A percentile compares a stretch with the other conserved stretches of the same genome.
Conservation (phyloP, 2,113 vertebrate genomes). For the Rhodinocichla rosea region DNA sequence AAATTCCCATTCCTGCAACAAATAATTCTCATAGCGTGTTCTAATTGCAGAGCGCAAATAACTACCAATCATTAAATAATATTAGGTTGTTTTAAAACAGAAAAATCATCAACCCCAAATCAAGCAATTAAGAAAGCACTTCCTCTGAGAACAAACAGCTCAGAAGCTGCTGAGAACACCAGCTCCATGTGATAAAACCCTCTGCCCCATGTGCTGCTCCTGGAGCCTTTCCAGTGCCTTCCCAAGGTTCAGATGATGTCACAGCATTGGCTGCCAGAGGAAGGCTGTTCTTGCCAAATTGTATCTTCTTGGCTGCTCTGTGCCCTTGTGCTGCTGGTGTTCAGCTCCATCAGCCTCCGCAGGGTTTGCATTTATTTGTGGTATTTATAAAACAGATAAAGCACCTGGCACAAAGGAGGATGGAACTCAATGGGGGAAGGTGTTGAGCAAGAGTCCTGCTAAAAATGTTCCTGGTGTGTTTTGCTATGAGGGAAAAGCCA, state of each 20-base stretch:
- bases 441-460: background rate
- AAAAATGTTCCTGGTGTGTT: background rate
- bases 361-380: background rate
- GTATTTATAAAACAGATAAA: background rate
- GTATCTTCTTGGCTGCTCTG: background rate
- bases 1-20: background rate
- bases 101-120: background rate
- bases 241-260: constrained; percentile 3
- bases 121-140: background rate
- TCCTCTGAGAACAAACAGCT: background rate
- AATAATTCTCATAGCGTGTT: background rate
- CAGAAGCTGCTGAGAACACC: background rate
- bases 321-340: background rate
- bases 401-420: background rate
- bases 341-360: background rate
- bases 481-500: background rate
- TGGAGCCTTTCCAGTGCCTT: constrained; percentile 6
- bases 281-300: background rate
- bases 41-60: background rate
- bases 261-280: background rate
- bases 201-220: background rate
- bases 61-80: background rate
- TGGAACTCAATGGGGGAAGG: background rate
- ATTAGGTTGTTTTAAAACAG: background rate
- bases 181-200: fast-evolving